Evolutionary conservation across 2,113 vertebrate genomes (phyloP).

Genomic region (Okapia johnstoni): DNA sequence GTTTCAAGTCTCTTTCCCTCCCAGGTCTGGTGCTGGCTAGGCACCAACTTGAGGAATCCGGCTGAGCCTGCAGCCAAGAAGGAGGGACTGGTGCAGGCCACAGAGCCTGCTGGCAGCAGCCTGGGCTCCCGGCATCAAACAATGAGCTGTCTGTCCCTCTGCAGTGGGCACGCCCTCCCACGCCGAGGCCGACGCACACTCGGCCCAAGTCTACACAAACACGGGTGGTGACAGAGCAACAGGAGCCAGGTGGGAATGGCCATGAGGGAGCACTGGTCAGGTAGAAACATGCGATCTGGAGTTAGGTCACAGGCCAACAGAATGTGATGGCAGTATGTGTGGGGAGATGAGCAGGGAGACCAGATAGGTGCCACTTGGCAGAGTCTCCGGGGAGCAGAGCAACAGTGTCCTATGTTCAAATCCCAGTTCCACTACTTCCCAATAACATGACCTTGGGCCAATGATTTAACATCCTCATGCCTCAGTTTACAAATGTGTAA

Average conservation of each 20-base stretch:
- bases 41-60: conserved; percentile 57
- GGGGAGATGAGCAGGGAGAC: neutral
- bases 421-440: neutral
- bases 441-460: neutral
- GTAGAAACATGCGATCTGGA: neutral
- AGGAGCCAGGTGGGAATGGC: conserved; percentile 26
- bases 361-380: neutral
- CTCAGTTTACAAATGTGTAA: neutral
- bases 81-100: conserved; percentile 40
- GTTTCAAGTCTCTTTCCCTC: conserved; percentile 62
- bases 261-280: neutral
- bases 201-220: conserved; percentile 50
- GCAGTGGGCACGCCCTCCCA: conserved; percentile 69
- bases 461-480: neutral
- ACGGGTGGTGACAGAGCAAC: conserved; percentile 1
- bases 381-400: neutral
- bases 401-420: conserved; percentile 14
- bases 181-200: neutral
- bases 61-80: conserved; percentile 43
- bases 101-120: conserved; percentile 53
- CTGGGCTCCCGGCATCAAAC: conserved; percentile 70
- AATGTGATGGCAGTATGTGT: neutral
- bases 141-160: conserved; percentile 73
- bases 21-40: conserved; percentile 34
- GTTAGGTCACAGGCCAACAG: neutral